Evolutionary conservation across 2,888 invertebrate species (phyloP).

Genomic region (Ornithoptera priamus): DNA sequence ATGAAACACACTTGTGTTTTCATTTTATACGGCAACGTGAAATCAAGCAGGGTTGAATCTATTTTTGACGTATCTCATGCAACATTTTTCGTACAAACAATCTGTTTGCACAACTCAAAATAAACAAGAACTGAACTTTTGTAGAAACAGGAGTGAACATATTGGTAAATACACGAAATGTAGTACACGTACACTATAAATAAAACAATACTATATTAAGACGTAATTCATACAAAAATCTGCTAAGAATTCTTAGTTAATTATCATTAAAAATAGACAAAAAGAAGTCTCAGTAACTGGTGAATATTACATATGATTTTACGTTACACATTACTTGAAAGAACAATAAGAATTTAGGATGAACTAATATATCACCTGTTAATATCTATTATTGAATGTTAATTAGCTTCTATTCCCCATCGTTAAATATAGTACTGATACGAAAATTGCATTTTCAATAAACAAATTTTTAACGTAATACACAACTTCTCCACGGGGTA

Average conservation of each 20-base stretch:
- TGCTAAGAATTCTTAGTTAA: no score
- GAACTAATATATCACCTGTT: no score
- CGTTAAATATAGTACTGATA: no score
- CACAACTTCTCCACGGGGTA: constrained; percentile 26
- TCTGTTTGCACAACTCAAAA: constrained; percentile 9
- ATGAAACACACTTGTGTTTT: not conserved
- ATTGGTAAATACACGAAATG: not conserved
- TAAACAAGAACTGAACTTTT: constrained; percentile 14
- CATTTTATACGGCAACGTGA: not conserved
- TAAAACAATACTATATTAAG: not conserved
- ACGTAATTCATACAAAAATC: no score
- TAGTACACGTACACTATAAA: not conserved
- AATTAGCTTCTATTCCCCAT: no score
- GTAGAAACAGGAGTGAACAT: not conserved
- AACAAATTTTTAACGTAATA: constrained; percentile 1
- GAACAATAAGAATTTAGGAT: no score
- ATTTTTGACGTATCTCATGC: constrained; percentile 17
- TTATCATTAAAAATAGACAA: no score
- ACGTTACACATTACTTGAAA: no score
- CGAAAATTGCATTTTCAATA: not conserved
- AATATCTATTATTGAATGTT: no score
- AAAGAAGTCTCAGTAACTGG: no score
- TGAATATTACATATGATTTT: no score
- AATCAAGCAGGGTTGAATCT: not conserved
- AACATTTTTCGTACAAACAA: constrained; percentile 17